These are phyloP conservation scores for Chamaetylas fuelleborni DNA, from an alignment of 2,113 vertebrate species.

Conservation along the genomic window DNA sequence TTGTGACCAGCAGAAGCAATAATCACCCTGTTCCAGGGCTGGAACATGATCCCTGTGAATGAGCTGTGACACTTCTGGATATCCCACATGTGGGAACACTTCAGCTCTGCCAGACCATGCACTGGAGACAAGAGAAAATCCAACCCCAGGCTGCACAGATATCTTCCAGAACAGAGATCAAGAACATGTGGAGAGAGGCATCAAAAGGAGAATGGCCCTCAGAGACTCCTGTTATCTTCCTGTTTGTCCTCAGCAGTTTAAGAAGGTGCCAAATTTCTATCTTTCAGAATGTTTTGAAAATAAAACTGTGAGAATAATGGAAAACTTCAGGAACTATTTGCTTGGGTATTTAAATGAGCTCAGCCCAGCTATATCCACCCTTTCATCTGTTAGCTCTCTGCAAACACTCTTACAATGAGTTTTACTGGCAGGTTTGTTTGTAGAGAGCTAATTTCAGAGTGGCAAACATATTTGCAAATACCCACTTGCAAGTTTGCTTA, in stretches of 20 bases:
- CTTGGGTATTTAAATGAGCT: conserved; percentile 10
- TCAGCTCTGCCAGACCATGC: not conserved
- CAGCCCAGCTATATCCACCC: not conserved
- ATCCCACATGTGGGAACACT: not conserved
- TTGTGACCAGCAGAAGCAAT: not conserved
- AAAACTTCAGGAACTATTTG: not conserved
- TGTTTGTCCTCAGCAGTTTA: not conserved
- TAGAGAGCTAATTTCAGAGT: conserved; percentile 59
- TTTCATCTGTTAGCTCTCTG: conserved; percentile 24
- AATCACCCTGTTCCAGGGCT: not conserved
- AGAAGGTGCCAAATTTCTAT: not conserved
- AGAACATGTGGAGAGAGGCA: not conserved
- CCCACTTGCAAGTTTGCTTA: conserved; percentile 22
- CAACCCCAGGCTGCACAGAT: not conserved
- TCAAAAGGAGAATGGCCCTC: not conserved
- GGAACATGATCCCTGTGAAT: not conserved
- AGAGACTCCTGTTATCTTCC: not conserved
- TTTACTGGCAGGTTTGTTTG: conserved; percentile 46
- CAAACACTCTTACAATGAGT: conserved; percentile 42
- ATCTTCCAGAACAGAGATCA: not conserved
- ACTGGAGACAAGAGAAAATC: not conserved
- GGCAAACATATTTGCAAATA: conserved; percentile 45
- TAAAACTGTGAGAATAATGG: not conserved
- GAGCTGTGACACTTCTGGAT: not conserved
- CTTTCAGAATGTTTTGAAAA: not conserved